Percentiles rank a stretch among this genome's conserved stretches.
phyloP scores from a whole-genome alignment of 1,140 invertebrate species.

The Babylonia areolata region DNA sequence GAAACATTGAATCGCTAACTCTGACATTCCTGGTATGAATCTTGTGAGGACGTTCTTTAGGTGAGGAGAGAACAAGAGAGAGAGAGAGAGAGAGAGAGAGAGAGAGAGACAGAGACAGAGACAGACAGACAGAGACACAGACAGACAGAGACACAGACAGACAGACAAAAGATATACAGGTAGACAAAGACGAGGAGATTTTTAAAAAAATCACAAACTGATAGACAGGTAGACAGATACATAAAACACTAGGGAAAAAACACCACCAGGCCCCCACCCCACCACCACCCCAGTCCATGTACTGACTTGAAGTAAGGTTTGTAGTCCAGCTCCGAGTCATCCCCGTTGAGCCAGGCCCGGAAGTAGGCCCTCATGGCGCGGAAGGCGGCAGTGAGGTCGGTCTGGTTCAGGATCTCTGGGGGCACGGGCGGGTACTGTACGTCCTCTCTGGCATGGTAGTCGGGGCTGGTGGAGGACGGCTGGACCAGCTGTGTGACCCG shows the following conservation, averaged over 20 bases:
- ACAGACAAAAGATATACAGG: no score
- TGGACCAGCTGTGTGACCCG: conserved; percentile 34
- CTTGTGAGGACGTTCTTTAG: not conserved
- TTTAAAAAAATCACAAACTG: no score
- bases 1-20: no score
- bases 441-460: conserved; percentile 55
- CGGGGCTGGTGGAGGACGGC: conserved; percentile 46
- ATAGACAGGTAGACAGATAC: not conserved
- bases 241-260: not conserved
- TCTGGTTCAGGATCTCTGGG: conserved; percentile 56
- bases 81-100: no score
- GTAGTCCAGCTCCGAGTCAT: conserved; percentile 51
- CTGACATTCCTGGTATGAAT: no score
- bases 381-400: conserved; percentile 19
- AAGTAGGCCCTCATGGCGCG: not conserved
- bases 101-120: no score
- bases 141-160: no score
- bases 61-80: no score
- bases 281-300: no score
- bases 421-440: conserved; percentile 65
- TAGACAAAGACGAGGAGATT: not conserved
- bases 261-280: no score
- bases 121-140: no score
- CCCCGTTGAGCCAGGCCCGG: not conserved
- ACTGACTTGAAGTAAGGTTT: conserved; percentile 66